A percentile compares a stretch with the other conserved stretches of the same genome.
phyloP scores from a whole-genome alignment of 1,140 invertebrate genomes.

The Drosophila mayri region DNA sequence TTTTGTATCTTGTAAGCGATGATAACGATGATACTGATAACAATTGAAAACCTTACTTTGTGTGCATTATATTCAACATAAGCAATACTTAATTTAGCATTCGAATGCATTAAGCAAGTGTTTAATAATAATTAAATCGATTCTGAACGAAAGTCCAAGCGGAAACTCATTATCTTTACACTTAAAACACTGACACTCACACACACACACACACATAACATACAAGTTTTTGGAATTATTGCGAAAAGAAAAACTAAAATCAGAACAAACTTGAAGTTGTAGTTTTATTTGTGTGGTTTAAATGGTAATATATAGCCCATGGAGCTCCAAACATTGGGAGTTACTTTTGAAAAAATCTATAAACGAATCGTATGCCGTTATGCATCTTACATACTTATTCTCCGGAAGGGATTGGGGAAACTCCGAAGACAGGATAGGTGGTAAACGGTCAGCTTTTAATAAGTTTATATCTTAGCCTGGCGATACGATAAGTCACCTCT shows the following conservation, averaged over 20 bases:
- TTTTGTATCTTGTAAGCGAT: slow-evolving; percentile 40
- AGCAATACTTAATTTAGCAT: slow-evolving; percentile 73
- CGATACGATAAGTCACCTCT: no score
- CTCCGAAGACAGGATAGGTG: no score
- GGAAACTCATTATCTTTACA: slow-evolving; percentile 17
- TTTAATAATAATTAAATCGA: slow-evolving; percentile 53
- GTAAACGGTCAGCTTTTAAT: no score
- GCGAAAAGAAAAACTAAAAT: slow-evolving; percentile 29
- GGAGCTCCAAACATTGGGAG: background rate
- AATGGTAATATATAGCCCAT: background rate
- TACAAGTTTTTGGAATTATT: slow-evolving; percentile 48
- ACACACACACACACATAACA: slow-evolving; percentile 16
- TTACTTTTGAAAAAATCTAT: background rate
- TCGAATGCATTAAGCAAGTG: slow-evolving; percentile 48
- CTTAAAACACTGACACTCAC: background rate
- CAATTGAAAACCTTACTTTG: slow-evolving; percentile 26
- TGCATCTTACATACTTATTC: no score
- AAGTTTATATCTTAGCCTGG: no score
- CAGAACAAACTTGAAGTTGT: slow-evolving; percentile 10
- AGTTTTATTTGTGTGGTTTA: slow-evolving; percentile 1
- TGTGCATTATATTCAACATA: slow-evolving; percentile 62
- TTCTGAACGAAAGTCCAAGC: slow-evolving; percentile 16
- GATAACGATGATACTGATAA: slow-evolving; percentile 17
- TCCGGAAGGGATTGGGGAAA: no score
- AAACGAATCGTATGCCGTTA: no score